Base-by-base conservation (phyloP, 92 coral and sea anemone species). In the Bergia puertoricense region DNA sequence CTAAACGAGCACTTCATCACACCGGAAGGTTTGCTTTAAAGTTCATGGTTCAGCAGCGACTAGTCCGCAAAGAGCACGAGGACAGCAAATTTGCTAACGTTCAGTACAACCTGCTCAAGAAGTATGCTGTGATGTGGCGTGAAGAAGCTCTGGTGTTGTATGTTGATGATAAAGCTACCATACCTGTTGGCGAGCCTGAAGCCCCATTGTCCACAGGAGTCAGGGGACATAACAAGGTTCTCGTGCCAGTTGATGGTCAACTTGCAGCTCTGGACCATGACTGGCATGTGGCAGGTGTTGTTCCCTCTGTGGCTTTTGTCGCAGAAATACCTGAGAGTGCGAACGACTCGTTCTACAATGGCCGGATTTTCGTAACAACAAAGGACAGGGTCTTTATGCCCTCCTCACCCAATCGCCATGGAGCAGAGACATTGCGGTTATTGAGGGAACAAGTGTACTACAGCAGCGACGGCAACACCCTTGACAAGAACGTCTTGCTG, bases 21-120 rank as follows among this genome's bases (percentile, higher is more conserved):
- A 75, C 30, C 4, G 30, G 79, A 23, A 40, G 79, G 46, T 75
- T 75, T 7, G 79, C 79, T 14, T 41, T 75, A 2, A 75, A 40
- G 51, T 75, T 75, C 9, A 75, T 75, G 51, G 79, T 75, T 2
- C 50, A 75, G 79, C 79, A 75, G 36, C 36, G 79, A 41, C 79
- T 40, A 15, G 30, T 75, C 3, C 50, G 23, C n/a, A 75, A 75
- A 75, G 50, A 41, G 20, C 79, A 75, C 30, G 50, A 75, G 23
- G 79, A 75, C 11, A 75, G 77, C 20, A 73, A 73, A 51, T 75
- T 41, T 8, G 48, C 50, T 0, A 75, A 40, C 8, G 79, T 41
- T 6, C 79, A 75, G n/a, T 75, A 75, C 45, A 16, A 75, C 9
- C 2, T 75, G 8, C 48, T 75, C n/a, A 41, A 75, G 79, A 75